Base-by-base conservation (phyloP, 2,797 vertebrate species). In the Eospalax fontanierii region DNA sequence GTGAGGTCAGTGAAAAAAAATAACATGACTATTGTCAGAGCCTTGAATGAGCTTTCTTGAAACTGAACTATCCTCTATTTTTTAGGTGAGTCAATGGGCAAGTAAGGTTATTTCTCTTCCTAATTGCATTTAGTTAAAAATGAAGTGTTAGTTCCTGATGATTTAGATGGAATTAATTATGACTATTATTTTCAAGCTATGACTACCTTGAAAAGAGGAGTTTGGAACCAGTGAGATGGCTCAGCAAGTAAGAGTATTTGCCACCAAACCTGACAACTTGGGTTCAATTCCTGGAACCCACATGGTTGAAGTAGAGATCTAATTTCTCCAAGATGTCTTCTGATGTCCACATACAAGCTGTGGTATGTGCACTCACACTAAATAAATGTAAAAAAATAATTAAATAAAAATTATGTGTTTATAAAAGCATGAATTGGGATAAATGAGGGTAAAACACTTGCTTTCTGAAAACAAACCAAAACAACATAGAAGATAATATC, bases 111-210 rank as follows among this genome's bases (percentile, higher is more conserved):
- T 74, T 93, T 91, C 18, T 92, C 21, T 33, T 90, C 90, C 90
- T 43, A 43, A 30, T 63, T 93, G 74, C 57, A 80, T 78, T 88
- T 46, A 35, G 54, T 82, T 68, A 76, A 95, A 81, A 89, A 86
- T 50, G 5, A 78, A 93, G 80, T 33, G 1, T 21, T 79, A 91
- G 76, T 76, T 68, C 19, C 38, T 84, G n/a, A 38, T 90, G 59
- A 89, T 63, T 95, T 87, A 81, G 88, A 61, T 43, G 16, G 16
- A 87, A 90, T 76, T 83, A 90, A 54, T 95, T 70, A 71, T 93
- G 21, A 54, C 10, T 74, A 40, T 12, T 22, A 83, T 61, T 46
- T 70, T 35, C 71, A 70, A 74, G 54, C 50, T 54, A 38, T 94
- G 85, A 92, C 40, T 61, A 73, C 21, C 18, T 90, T 74, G 21